Conservation (phyloP, 1,140 invertebrate species). For the Cardiocondyla obscurior region DNA sequence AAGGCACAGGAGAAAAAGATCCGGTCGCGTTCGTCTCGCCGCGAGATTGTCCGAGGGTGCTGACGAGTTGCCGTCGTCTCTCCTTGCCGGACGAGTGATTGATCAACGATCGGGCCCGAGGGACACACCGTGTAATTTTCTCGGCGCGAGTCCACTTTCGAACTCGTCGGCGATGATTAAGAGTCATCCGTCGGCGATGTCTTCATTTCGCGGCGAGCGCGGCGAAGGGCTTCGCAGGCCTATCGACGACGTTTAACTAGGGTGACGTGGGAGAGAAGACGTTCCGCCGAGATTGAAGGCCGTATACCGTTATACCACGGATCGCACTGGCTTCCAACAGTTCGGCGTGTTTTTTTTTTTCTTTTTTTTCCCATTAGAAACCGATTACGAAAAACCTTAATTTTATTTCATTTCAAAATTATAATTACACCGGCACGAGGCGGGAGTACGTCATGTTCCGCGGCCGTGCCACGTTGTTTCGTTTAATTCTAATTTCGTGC, state of each 20-base stretch:
- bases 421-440: not conserved
- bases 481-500: constrained; percentile 34
- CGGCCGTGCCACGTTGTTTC: not conserved
- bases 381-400: not conserved
- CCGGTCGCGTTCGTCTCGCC: constrained; percentile 12
- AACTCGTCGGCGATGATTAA: constrained; percentile 63
- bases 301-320: not conserved
- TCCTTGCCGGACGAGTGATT: constrained; percentile 55
- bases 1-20: constrained; percentile 7
- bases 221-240: constrained; percentile 34
- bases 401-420: too few species aligned
- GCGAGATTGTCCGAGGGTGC: constrained; percentile 43
- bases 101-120: constrained; percentile 60
- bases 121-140: constrained; percentile 63
- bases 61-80: constrained; percentile 55
- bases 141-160: constrained; percentile 59
- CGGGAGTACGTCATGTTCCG: not conserved
- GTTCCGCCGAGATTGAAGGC: constrained; percentile 17
- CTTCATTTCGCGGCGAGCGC: constrained; percentile 50
- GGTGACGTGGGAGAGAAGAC: not conserved
- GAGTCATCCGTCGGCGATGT: constrained; percentile 58
- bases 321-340: not conserved
- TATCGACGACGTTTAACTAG: constrained; percentile 44
- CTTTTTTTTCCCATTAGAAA: not conserved
- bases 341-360: not conserved